Evolutionary conservation across 1,140 invertebrate species (phyloP).

Genomic region (Pentalonia nigronervosa): DNA sequence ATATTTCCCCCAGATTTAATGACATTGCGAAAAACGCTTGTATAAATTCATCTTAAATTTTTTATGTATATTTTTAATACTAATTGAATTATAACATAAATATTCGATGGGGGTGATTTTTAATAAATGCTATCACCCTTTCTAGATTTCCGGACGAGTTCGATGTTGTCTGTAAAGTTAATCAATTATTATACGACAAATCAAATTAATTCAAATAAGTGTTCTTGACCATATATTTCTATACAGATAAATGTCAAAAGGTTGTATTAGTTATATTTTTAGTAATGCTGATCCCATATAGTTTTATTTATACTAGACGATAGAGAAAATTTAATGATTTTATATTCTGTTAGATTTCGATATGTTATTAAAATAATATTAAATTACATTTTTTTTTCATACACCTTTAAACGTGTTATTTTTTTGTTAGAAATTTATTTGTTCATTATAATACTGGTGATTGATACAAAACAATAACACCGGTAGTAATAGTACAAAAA

Average conservation of each 20-base stretch:
- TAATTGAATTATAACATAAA: neutral
- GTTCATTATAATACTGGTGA: too few relatives aligned
- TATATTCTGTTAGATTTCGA: too few relatives aligned
- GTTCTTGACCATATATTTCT: neutral
- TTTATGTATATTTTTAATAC: neutral
- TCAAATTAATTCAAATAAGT: neutral
- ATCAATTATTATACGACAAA: neutral
- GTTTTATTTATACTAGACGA: too few relatives aligned
- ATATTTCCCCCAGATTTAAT: neutral
- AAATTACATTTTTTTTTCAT: too few relatives aligned
- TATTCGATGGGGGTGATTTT: neutral
- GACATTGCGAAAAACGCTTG: neutral
- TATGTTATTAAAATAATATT: too few relatives aligned
- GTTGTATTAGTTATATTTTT: neutral
- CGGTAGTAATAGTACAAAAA: too few relatives aligned
- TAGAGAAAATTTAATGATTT: too few relatives aligned
- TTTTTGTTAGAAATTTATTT: too few relatives aligned
- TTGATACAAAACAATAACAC: too few relatives aligned
- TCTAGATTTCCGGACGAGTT: neutral
- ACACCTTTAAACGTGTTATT: too few relatives aligned
- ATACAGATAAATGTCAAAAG: neutral
- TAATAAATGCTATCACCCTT: neutral
- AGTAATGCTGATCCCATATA: too few relatives aligned
- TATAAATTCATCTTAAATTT: neutral
- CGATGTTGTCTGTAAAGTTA: neutral